Base-by-base conservation (phyloP, 2,888 invertebrate species). In the Ophion ellenae region DNA sequence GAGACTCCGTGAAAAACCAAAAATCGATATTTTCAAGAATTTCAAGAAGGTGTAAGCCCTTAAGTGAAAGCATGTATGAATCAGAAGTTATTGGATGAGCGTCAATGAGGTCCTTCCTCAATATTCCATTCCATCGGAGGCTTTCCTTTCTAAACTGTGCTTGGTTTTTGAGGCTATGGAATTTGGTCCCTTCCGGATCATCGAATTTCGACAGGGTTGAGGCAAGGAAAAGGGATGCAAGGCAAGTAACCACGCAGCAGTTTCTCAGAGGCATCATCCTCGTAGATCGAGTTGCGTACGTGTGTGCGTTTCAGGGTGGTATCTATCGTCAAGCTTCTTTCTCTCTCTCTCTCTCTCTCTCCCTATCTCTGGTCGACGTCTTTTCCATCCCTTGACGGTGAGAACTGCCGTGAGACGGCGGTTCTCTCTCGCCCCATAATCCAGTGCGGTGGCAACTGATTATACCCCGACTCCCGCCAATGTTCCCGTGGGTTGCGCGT, bases 391-490 rank as follows among this genome's bases (percentile, higher is more conserved):
- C 63, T 77, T 66, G 64, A 53, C 36, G 66, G 20, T 59, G 80
- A 57, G 82, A 73, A 87, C 88, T 86, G 75, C 88, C 88, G 90
- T 86, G 91, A 92, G 91, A 90, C 90, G 89, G 32, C 69, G 86
- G 71, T 86, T 83, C 86, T 81, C 74, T 90, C 89, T 91, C 90
- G 91, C 89, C 89, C 93, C 92, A 93, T 94, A 94, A 94, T 94
- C 93, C 93, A 93, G 92, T 93, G 93, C 92, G 94, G 93, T 93
- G 91, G 93, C 93, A 94, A 94, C 93, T 94, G 93, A 93, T 94
- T 94, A 93, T 92, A 93, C 91, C 91, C 91, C 92, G 87, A 89
- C 90, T 86, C 85, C 64, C 67, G 76, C 74, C 24, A 53, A 64
- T 47, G 47, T 80, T 78, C 66, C 85, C 77, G 71, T 80, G 83